Evolutionary conservation across 2,888 invertebrate genomes (phyloP).

Genomic region (Coleophora flavipennella): DNA sequence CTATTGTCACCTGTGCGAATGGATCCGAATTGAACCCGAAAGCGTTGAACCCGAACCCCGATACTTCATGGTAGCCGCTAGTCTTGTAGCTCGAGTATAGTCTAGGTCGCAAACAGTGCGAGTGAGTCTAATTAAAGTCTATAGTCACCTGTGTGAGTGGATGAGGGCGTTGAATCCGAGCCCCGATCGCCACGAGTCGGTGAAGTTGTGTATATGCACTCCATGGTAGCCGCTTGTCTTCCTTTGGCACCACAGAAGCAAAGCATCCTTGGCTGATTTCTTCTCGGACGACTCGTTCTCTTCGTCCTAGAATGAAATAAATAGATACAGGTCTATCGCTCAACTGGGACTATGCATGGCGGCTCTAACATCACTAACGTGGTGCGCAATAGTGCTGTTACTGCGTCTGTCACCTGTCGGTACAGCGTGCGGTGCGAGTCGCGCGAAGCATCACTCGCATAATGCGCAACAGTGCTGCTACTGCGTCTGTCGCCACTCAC

Average conservation of each 20-base stretch:
- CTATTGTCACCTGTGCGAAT: conserved; percentile 30
- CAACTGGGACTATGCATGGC: too few species aligned
- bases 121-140: too few species aligned
- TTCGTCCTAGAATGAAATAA: conserved; percentile 78
- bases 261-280: conserved; percentile 98
- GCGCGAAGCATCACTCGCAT: too few species aligned
- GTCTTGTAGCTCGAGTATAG: too few species aligned
- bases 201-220: conserved; percentile 91
- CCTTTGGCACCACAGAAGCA: conserved; percentile 98
- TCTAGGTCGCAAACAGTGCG: conserved; percentile 88
- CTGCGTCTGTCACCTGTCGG: too few species aligned
- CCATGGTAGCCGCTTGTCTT: conserved; percentile 96
- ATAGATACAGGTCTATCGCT: too few species aligned
- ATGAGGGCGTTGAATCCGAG: conserved; percentile 99
- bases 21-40: conserved; percentile 70
- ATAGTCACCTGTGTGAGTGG: conserved; percentile 83
- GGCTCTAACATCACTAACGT: too few species aligned
- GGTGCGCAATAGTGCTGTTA: too few species aligned
- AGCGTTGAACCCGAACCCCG: conserved; percentile 97
- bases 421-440: too few species aligned
- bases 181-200: conserved; percentile 95
- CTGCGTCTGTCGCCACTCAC: too few species aligned
- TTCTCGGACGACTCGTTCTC: conserved; percentile 97
- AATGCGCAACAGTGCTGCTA: too few species aligned
- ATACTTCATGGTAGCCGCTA: too few species aligned